Evolutionary conservation across 2,888 invertebrate species (phyloP).

Genomic region (Diaphora mendica): DNA sequence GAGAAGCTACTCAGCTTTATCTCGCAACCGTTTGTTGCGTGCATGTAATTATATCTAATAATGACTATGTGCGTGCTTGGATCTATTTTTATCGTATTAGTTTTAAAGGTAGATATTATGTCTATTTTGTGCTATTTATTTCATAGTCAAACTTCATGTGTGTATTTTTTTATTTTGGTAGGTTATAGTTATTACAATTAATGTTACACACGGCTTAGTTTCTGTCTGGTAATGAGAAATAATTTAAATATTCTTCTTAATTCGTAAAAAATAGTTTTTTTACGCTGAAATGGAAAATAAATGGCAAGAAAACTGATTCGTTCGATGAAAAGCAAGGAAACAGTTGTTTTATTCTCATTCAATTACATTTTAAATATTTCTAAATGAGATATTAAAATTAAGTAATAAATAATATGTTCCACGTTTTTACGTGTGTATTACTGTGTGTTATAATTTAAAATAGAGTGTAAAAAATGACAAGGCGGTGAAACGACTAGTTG

Average conservation of each 20-base stretch:
- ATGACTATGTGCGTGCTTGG: constrained; percentile 13
- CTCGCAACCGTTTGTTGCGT: constrained; percentile 43
- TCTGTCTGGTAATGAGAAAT: not conserved
- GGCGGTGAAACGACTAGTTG: not conserved
- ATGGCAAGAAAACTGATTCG: not conserved
- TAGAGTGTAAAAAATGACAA: not conserved
- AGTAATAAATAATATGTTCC: not conserved
- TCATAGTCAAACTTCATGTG: not conserved
- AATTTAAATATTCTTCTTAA: not conserved
- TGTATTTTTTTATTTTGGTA: not conserved
- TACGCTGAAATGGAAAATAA: not conserved
- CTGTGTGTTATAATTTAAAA: not conserved
- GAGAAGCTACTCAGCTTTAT: constrained; percentile 59
- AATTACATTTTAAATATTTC: not conserved
- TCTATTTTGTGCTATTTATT: not conserved
- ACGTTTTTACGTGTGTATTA: not conserved
- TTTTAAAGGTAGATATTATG: not conserved
- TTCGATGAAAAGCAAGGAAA: not conserved
- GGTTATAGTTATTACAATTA: not conserved
- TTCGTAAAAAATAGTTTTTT: not conserved
- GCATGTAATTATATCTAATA: constrained; percentile 35
- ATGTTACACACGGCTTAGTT: not conserved
- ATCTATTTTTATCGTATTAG: constrained; percentile 13
- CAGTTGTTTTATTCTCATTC: not conserved
- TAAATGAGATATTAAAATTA: not conserved